These are phyloP conservation scores for Motacilla tschutschensis DNA, from an alignment of 2,113 vertebrate species.

Conservation along the genomic window DNA sequence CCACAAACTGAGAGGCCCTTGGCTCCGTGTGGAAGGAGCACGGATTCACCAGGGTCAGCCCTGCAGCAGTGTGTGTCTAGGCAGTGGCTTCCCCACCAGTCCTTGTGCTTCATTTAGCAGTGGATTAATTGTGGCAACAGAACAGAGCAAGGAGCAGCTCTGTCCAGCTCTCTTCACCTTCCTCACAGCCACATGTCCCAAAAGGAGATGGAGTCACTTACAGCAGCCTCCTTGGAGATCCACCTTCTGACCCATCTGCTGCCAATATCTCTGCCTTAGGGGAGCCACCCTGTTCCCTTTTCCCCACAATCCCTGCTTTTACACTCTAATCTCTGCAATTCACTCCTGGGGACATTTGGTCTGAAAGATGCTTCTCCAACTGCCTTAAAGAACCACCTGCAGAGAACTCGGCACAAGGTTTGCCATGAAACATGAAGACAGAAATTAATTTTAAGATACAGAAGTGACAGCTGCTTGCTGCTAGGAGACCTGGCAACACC, in stretches of 20 bases:
- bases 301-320: not conserved
- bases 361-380: not conserved
- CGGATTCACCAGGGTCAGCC: not conserved
- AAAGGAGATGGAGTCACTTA: not conserved
- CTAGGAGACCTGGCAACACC: not conserved
- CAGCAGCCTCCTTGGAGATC: not conserved
- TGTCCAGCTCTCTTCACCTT: not conserved
- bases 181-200: not conserved
- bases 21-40: not conserved
- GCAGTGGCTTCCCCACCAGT: not conserved
- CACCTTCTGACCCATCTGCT: not conserved
- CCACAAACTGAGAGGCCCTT: conserved; percentile 37
- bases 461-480: not conserved
- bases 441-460: not conserved
- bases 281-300: not conserved
- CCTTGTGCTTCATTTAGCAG: not conserved
- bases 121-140: not conserved
- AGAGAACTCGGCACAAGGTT: not conserved
- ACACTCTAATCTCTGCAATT: not conserved
- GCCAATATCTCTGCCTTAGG: not conserved
- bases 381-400: not conserved
- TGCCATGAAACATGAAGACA: not conserved
- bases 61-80: not conserved
- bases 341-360: not conserved
- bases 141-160: not conserved